Evolutionary conservation across 53 echinoderm and acorn worm genomes (phyloP).

Genomic region (Paracentrotus lividus): DNA sequence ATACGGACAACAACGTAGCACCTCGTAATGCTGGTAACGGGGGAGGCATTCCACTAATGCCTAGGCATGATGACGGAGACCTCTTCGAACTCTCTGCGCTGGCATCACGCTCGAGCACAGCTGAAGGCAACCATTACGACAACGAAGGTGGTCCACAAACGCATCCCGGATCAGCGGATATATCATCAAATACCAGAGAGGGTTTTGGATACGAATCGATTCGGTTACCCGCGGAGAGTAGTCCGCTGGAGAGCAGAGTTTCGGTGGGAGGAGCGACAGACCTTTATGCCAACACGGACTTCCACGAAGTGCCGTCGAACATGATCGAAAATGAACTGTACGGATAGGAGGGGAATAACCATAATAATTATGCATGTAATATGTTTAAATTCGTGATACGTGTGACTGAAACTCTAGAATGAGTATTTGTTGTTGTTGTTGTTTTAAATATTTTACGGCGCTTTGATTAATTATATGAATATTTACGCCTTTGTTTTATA

Average conservation of each 20-base stretch:
- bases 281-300: conserved; percentile 45
- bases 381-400: too few species aligned
- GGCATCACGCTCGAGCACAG: background rate
- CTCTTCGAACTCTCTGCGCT: conserved; percentile 1
- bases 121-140: background rate
- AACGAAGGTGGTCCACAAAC: too few species aligned
- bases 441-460: too few species aligned
- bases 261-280: background rate
- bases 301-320: conserved; percentile 32
- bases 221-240: background rate
- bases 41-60: background rate
- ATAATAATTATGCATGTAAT: too few species aligned
- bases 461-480: too few species aligned
- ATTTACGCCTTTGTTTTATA: too few species aligned
- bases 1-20: background rate
- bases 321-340: conserved; percentile 35
- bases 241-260: too few species aligned
- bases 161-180: background rate
- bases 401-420: too few species aligned
- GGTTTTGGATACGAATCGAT: conserved; percentile 31
- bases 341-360: background rate
- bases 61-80: background rate
- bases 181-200: background rate
- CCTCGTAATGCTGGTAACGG: background rate
- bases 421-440: too few species aligned